Conservation (phyloP, 2,113 vertebrate species). For the Tylochromis polylepis region DNA sequence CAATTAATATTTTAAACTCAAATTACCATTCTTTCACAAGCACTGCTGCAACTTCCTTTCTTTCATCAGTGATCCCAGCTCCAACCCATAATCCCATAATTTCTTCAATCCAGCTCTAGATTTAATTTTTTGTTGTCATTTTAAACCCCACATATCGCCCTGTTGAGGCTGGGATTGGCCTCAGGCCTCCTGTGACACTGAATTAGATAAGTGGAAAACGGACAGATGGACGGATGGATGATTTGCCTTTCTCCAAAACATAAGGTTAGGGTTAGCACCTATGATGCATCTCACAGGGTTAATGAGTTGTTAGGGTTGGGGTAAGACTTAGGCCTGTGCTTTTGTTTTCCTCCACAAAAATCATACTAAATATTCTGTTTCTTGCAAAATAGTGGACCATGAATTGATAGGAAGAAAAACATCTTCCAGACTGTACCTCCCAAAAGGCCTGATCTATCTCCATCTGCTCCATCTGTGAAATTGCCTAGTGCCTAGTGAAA, state of each 20-base stretch:
- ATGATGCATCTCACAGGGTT: neutral
- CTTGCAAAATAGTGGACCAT: neutral
- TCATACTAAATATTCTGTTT: neutral
- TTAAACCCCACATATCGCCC: neutral
- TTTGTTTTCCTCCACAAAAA: neutral
- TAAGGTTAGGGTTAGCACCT: neutral
- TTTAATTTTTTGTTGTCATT: neutral
- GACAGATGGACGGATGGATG: neutral
- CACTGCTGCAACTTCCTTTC: neutral
- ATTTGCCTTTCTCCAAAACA: neutral
- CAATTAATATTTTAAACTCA: rapidly evolving
- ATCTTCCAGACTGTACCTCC: neutral
- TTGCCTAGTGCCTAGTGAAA: rapidly evolving
- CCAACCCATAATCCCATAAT: neutral
- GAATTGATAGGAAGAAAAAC: neutral
- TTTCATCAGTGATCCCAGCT: neutral
- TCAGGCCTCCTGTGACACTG: neutral
- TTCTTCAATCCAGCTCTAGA: neutral
- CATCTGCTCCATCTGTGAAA: neutral
- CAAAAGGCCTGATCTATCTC: neutral
- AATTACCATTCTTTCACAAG: neutral
- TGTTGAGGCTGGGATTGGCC: neutral
- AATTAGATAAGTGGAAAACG: neutral
- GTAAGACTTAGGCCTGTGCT: neutral
- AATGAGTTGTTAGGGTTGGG: neutral